These are phyloP conservation scores for Lepidurus apus DNA, from an alignment of 1,140 invertebrate genomes.

Conservation along the genomic window DNA sequence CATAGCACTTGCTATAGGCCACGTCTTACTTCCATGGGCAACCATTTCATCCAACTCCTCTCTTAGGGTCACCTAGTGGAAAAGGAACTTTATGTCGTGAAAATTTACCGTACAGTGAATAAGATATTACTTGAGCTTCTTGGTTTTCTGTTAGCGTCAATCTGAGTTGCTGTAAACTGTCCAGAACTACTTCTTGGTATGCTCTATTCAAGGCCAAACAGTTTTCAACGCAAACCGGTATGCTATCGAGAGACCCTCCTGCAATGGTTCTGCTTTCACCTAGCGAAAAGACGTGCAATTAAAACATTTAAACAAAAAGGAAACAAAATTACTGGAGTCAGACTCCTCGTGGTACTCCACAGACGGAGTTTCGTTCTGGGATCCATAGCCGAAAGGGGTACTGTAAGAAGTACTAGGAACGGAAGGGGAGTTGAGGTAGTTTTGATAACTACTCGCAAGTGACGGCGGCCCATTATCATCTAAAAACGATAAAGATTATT, in stretches of 20 bases:
- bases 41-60: constrained; percentile 1
- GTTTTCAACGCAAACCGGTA: constrained; percentile 24
- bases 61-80: not conserved
- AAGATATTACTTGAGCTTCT: not conserved
- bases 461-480: not conserved
- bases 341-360: not conserved
- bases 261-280: not conserved
- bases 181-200: constrained; percentile 25
- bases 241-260: constrained; percentile 13
- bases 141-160: not conserved
- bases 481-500: not conserved
- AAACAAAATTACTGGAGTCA: not conserved
- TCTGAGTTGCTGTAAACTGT: constrained; percentile 22
- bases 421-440: not conserved
- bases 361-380: not conserved
- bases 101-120: not conserved
- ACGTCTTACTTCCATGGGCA: not conserved
- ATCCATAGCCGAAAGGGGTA: constrained; percentile 3
- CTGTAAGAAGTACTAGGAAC: constrained; percentile 4
- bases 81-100: too few species aligned
- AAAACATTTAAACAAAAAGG: not conserved
- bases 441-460: constrained; percentile 1
- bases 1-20: not conserved
- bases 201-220: constrained; percentile 26
- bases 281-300: not conserved